Percentiles rank a stretch among this genome's conserved stretches.
phyloP scores from a whole-genome alignment of 2,888 invertebrate genomes.

The Pimpla rufipes region DNA sequence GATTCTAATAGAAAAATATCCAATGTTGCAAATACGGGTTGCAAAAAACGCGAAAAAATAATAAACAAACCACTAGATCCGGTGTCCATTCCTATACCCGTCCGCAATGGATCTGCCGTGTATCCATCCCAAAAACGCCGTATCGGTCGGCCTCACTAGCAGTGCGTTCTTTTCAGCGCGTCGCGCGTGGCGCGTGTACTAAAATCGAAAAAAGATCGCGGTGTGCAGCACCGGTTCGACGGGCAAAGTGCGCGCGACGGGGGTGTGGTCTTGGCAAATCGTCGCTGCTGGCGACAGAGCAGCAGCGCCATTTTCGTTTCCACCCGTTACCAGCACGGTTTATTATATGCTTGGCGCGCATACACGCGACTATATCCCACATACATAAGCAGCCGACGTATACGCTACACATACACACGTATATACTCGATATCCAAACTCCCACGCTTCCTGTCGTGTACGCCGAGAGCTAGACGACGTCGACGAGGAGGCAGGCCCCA shows the following conservation, averaged over 20 bases:
- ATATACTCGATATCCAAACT: conserved; percentile 69
- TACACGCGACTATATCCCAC: too few species aligned
- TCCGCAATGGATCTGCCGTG: too few species aligned
- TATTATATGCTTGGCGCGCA: conserved; percentile 57
- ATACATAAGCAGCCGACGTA: conserved; percentile 28
- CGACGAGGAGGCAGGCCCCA: conserved; percentile 63
- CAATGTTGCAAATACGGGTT: too few species aligned
- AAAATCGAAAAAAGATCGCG: conserved; percentile 58
- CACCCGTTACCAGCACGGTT: conserved; percentile 65
- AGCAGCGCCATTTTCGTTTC: conserved; percentile 66
- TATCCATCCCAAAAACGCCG: not conserved
- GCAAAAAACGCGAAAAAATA: too few species aligned
- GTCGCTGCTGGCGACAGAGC: conserved; percentile 61
- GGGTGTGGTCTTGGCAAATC: conserved; percentile 68
- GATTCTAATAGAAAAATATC: too few species aligned
- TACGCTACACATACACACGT: conserved; percentile 28
- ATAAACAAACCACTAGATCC: too few species aligned
- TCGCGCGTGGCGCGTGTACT: conserved; percentile 31
- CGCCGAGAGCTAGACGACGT: conserved; percentile 63
- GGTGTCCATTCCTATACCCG: too few species aligned
- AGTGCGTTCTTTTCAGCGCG: conserved; percentile 9
- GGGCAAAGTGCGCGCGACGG: conserved; percentile 57
- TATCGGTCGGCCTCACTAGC: conserved; percentile 14
- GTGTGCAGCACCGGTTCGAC: conserved; percentile 59
- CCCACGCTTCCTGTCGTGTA: conserved; percentile 75